Evolutionary conservation across 2,888 invertebrate species (phyloP).

Genomic region (Catocala sponsa): DNA sequence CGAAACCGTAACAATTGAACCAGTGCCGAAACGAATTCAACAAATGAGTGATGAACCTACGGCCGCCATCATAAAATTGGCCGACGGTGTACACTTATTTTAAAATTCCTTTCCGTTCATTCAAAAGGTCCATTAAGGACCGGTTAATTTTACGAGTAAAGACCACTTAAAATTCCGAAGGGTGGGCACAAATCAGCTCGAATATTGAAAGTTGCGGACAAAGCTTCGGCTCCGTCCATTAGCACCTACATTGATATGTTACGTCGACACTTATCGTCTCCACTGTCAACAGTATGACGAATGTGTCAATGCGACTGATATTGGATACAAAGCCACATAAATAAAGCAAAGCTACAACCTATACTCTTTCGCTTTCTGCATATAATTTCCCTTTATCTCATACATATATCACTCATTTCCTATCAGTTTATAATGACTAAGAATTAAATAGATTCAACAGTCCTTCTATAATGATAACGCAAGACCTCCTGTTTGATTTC

Average conservation of each 20-base stretch:
- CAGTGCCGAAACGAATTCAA: conserved; percentile 31
- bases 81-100: conserved; percentile 63
- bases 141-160: conserved; percentile 73
- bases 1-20: conserved; percentile 43
- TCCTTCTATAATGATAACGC: too few relatives aligned
- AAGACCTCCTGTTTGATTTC: neutral
- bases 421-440: too few relatives aligned
- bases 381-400: too few relatives aligned
- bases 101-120: conserved; percentile 70
- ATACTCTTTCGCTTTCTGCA: too few relatives aligned
- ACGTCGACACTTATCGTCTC: conserved; percentile 64
- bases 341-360: too few relatives aligned
- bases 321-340: neutral
- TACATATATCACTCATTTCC: too few relatives aligned
- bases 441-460: too few relatives aligned
- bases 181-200: conserved; percentile 74
- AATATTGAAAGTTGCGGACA: conserved; percentile 75
- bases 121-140: conserved; percentile 67
- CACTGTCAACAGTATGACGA: conserved; percentile 63
- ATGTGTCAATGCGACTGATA: conserved; percentile 39
- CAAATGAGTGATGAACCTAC: conserved; percentile 36
- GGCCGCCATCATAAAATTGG: conserved; percentile 57
- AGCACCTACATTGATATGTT: conserved; percentile 72
- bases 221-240: conserved; percentile 70
- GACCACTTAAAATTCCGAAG: conserved; percentile 71